A percentile compares a stretch with the other conserved stretches of the same genome.
These are phyloP conservation scores for Pedetes capensis DNA, from an alignment of 2,113 vertebrate genomes.

Conservation along the genomic window DNA sequence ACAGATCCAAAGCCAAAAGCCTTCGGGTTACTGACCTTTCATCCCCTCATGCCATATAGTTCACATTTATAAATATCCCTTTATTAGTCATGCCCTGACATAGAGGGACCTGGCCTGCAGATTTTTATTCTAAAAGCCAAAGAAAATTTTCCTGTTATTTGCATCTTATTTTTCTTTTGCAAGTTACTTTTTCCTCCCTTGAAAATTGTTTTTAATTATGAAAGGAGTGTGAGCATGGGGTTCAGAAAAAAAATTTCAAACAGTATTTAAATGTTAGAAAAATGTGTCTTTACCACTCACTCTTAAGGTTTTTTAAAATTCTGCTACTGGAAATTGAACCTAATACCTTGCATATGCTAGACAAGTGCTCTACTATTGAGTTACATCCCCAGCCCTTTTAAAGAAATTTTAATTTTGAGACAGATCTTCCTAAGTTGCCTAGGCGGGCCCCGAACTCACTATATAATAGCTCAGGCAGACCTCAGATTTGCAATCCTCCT, in stretches of 20 bases:
- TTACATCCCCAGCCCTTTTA: no score
- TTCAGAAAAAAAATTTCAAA: neutral
- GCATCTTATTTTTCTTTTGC: constrained; percentile 13
- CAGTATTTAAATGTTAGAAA: constrained; percentile 16
- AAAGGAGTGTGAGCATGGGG: neutral
- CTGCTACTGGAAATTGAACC: no score
- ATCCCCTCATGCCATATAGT: neutral
- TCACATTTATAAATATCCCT: neutral
- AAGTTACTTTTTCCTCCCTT: constrained; percentile 14
- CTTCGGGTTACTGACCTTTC: neutral
- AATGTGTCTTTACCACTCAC: constrained; percentile 22
- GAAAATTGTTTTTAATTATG: constrained; percentile 42
- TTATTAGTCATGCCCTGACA: neutral
- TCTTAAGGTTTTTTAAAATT: neutral
- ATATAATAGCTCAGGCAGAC: no score
- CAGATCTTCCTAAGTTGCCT: no score
- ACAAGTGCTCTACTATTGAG: no score
- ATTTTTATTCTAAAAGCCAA: neutral
- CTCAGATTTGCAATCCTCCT: no score
- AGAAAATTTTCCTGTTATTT: neutral
- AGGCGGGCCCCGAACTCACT: no score
- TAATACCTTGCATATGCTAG: no score
- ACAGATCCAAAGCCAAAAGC: neutral
- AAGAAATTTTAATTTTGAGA: no score
- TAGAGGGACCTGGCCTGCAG: neutral